Conservation (phyloP, 2,113 vertebrate genomes). For the human (Homo sapiens) region DNA sequence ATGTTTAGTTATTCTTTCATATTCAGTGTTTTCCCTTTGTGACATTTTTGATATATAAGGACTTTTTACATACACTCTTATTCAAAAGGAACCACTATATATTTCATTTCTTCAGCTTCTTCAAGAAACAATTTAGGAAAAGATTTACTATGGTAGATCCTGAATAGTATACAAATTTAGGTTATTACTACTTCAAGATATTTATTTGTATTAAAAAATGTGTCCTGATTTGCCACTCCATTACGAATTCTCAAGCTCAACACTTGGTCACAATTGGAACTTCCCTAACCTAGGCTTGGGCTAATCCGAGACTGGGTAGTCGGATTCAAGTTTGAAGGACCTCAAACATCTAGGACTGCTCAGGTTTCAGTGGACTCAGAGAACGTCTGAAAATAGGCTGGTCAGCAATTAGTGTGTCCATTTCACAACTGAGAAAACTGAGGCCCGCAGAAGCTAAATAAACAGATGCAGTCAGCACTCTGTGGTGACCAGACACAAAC, state of each 20-base stretch:
- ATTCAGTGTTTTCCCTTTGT: background rate
- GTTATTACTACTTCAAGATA: background rate
- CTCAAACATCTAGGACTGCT: background rate
- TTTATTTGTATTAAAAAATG: background rate
- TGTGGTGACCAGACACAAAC: no score
- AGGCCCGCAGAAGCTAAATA: background rate
- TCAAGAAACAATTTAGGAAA: conserved; percentile 15
- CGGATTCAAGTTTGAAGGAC: background rate
- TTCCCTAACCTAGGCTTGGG: background rate
- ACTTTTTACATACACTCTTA: background rate
- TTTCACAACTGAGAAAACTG: background rate
- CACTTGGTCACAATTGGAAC: background rate
- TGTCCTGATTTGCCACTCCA: background rate
- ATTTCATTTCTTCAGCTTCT: background rate
- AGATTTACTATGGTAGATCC: background rate
- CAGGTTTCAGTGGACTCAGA: background rate
- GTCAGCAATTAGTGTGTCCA: background rate
- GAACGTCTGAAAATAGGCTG: background rate
- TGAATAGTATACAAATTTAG: background rate
- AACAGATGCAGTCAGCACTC: background rate
- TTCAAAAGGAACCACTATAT: background rate
- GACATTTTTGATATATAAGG: conserved; percentile 11
- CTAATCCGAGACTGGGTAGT: background rate
- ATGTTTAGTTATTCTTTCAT: background rate
- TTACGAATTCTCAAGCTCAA: background rate